phyloP scores from a whole-genome alignment of 2,113 vertebrate species.

The Engystomops pustulosus region DNA sequence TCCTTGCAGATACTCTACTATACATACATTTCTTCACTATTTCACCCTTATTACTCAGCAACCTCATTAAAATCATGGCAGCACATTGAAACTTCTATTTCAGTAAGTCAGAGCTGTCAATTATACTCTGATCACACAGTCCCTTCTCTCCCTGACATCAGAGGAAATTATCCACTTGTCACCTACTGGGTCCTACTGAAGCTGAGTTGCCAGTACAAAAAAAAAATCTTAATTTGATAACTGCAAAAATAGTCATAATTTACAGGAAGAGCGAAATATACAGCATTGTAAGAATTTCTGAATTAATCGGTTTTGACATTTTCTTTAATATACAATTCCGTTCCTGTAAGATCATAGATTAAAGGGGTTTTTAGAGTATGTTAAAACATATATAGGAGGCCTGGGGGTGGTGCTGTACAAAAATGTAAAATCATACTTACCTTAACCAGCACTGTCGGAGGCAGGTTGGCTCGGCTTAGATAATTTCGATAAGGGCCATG shows the following conservation, averaged over 20 bases:
- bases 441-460: too few relatives aligned
- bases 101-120: not conserved
- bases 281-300: not conserved
- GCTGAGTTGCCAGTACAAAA: not conserved
- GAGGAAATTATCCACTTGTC: not conserved
- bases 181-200: not conserved
- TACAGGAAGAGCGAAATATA: not conserved
- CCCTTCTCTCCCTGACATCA: not conserved
- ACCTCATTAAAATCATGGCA: slow-evolving; percentile 3
- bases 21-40: not conserved
- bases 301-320: not conserved
- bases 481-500: too few relatives aligned
- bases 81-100: not conserved
- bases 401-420: too few relatives aligned
- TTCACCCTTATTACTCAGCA: slow-evolving; percentile 12
- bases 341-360: too few relatives aligned
- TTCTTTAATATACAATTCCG: too few relatives aligned
- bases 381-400: too few relatives aligned
- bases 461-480: too few relatives aligned
- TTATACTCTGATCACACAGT: not conserved
- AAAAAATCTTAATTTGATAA: not conserved
- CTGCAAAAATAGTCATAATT: not conserved
- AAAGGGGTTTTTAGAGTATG: too few relatives aligned
- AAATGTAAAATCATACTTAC: too few relatives aligned
- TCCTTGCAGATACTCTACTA: not conserved